These are phyloP conservation scores for Acyrthosiphon pisum DNA, from an alignment of 1,140 invertebrate genomes.

Conservation along the genomic window DNA sequence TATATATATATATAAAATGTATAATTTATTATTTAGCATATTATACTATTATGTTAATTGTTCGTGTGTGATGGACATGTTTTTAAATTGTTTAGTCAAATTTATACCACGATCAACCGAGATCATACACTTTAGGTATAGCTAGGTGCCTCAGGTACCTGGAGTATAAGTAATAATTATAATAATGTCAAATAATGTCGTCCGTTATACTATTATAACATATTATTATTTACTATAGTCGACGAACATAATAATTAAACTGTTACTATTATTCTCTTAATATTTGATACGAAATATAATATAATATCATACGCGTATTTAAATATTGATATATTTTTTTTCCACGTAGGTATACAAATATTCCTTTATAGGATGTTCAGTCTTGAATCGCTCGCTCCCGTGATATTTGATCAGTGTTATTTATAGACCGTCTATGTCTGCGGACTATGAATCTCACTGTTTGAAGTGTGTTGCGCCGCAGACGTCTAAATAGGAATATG, in stretches of 20 bases:
- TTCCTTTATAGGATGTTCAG: not conserved
- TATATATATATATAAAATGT: not conserved
- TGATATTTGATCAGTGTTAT: not conserved
- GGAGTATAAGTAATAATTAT: not conserved
- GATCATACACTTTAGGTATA: not conserved
- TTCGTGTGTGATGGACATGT: not conserved
- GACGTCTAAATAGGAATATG: not conserved
- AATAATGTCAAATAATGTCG: not conserved
- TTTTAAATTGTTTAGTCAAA: not conserved
- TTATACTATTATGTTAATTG: not conserved
- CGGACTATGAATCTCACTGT: not conserved
- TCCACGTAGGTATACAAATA: not conserved
- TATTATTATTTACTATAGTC: not conserved
- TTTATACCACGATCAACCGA: not conserved
- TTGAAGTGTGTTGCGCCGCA: not conserved
- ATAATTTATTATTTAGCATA: no score
- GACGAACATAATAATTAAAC: not conserved
- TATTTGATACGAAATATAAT: conserved; percentile 7
- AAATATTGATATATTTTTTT: not conserved
- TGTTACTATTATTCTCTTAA: not conserved
- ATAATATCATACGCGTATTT: not conserved
- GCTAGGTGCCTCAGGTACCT: no score
- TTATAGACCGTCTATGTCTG: not conserved
- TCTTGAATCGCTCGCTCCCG: not conserved
- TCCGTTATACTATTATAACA: not conserved